Conservation (phyloP, 2,113 vertebrate genomes). For the Elgaria multicarinata region DNA sequence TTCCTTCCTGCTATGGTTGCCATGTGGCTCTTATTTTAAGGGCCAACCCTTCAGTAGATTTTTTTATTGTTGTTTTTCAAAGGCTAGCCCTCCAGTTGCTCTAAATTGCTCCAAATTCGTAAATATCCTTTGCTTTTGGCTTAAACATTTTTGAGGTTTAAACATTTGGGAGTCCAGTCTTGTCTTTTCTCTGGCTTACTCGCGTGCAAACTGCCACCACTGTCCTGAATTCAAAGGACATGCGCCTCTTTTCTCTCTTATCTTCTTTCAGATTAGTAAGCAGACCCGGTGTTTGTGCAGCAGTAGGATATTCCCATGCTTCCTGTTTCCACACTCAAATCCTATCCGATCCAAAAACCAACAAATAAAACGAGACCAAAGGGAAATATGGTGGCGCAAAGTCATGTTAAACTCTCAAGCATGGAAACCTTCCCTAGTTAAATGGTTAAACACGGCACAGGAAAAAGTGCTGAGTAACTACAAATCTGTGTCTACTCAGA, state of each 20-base stretch:
- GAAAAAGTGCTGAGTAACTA: not conserved
- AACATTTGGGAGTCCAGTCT: not conserved
- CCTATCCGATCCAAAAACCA: not conserved
- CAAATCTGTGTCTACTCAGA: not conserved
- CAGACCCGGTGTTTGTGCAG: not conserved
- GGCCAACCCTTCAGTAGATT: no score
- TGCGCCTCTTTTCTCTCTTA: not conserved
- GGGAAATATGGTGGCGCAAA: not conserved
- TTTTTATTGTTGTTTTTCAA: no score
- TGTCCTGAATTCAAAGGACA: not conserved
- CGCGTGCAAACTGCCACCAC: no score
- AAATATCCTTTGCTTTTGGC: not conserved
- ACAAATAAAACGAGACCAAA: not conserved
- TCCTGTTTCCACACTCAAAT: slow-evolving; percentile 13
- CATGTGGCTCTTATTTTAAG: not conserved
- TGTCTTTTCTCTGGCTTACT: not conserved
- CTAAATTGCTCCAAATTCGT: not conserved
- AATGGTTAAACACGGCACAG: not conserved
- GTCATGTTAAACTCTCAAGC: not conserved
- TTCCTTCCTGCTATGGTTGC: not conserved
- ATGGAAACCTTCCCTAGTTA: not conserved
- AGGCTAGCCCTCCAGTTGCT: not conserved
- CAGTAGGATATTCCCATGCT: not conserved
- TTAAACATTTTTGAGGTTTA: not conserved
- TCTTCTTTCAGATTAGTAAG: not conserved